Base-by-base conservation (phyloP, 2,888 invertebrate species). In the Nemotelus pantherinus region DNA sequence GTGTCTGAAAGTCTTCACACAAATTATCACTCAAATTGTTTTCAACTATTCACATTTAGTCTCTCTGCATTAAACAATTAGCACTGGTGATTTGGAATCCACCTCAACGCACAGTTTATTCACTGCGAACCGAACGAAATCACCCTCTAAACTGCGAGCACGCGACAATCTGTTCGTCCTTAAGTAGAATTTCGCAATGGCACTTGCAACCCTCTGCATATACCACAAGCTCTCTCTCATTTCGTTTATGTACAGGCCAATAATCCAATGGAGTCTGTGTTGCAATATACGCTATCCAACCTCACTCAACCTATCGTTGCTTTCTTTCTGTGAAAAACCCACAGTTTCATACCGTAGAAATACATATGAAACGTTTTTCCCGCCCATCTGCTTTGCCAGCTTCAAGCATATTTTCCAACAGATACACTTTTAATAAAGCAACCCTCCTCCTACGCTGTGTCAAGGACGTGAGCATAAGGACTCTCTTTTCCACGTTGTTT, bases 81-180 rank as follows among this genome's bases (percentile, higher is more conserved):
- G 10, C 5, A 70, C n/a, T 41, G 47, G 53, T 25, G 25, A 25
- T 25, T 25, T 25, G 25, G 25, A 25, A 25, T 25, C 25, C 25
- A 25, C 25, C 25, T 25, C 25, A 25, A 25, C 25, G 1, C 25
- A 25, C 25, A 25, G 65, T 25, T 63, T n/a, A 47, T 44, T 45
- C 76, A 77, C 47, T 65, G 68, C 70, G 65, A 65, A 71, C 76
- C 44, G 80, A 82, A 82, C 83, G 83, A 84, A 84, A 83, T 83
- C 84, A 83, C 83, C 83, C 80, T 83, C 82, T 82, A 84, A 85
- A 87, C 86, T 87, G 85, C 82, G 83, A 82, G 81, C 82, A 83
- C 82, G 83, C 82, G 82, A 83, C 86, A 86, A 86, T 86, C 86
- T 86, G 86, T 86, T 85, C 83, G 82, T 83, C 85, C 83, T 87